phyloP scores from a whole-genome alignment of 2,797 vertebrate species.

The Nannoperca obscura region DNA sequence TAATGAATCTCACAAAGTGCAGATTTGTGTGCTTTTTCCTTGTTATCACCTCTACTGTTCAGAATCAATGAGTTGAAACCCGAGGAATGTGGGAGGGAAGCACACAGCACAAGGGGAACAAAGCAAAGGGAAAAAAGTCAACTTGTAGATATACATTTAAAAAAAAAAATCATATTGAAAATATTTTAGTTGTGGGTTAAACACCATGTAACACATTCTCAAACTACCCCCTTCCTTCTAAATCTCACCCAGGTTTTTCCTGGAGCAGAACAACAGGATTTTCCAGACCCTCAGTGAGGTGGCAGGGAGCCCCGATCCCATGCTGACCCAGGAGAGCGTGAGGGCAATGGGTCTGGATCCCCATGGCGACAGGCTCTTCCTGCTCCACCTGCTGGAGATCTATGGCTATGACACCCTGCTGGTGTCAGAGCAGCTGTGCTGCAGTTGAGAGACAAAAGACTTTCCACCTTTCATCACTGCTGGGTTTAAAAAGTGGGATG shows the following conservation, averaged over 20 bases:
- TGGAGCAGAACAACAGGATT: slow-evolving; percentile 96
- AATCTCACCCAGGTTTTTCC: slow-evolving; percentile 89
- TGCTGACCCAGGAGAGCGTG: slow-evolving; percentile 92
- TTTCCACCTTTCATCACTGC: slow-evolving; percentile 23
- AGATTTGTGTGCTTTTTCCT: not conserved
- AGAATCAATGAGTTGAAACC: not conserved
- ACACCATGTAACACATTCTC: not conserved
- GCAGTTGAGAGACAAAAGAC: slow-evolving; percentile 83
- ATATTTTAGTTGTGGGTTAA: not conserved
- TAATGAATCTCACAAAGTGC: not conserved
- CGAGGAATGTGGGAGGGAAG: not conserved
- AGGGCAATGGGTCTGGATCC: slow-evolving; percentile 96
- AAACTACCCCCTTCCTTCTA: not conserved
- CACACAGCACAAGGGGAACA: no score
- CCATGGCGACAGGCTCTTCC: slow-evolving; percentile 93
- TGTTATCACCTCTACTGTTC: slow-evolving; percentile 3
- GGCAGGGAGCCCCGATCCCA: slow-evolving; percentile 92
- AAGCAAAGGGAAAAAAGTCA: not conserved
- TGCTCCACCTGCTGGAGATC: slow-evolving; percentile 95
- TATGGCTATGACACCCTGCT: slow-evolving; percentile 95
- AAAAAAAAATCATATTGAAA: not conserved
- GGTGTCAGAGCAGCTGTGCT: slow-evolving; percentile 95
- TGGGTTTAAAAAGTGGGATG: slow-evolving; percentile 27
- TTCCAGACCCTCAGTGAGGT: slow-evolving; percentile 95
- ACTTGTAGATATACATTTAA: not conserved